These are phyloP conservation scores for Notolabrus celidotus DNA, from an alignment of 2,797 vertebrate genomes.

Conservation along the genomic window DNA sequence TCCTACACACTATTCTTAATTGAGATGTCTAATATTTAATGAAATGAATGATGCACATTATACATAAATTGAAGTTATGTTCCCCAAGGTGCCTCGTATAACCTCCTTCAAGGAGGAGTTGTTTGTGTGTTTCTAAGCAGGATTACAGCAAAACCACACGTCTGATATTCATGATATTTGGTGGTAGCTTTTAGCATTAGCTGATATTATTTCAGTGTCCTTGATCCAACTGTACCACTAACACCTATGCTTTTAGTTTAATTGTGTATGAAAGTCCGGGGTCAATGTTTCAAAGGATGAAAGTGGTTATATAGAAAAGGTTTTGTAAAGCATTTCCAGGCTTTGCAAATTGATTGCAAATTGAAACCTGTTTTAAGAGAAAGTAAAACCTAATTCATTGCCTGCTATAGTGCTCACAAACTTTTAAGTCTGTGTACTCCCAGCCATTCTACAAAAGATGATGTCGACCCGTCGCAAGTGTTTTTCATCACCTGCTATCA, in stretches of 20 bases:
- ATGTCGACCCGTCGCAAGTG: constrained; percentile 1
- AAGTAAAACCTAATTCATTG: not conserved
- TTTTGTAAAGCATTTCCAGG: not conserved
- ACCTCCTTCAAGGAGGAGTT: not conserved
- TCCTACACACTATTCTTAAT: constrained; percentile 28
- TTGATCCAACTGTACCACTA: not conserved
- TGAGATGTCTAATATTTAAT: constrained; percentile 57
- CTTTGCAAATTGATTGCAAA: not conserved
- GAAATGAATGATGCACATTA: constrained; percentile 33
- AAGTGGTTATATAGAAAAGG: not conserved
- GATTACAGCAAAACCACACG: not conserved
- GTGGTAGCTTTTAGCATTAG: not conserved
- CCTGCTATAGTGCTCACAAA: not conserved
- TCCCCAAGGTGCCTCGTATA: not conserved
- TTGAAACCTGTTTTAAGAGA: not conserved
- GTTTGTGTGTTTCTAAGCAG: not conserved
- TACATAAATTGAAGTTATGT: constrained; percentile 18
- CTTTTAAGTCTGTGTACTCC: not conserved
- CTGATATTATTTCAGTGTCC: not conserved
- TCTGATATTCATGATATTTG: not conserved
- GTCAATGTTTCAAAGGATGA: not conserved
- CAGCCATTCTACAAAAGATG: not conserved
- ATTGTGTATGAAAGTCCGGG: not conserved
- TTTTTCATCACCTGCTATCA: constrained; percentile 1
- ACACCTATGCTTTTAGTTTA: not conserved